phyloP scores from a whole-genome alignment of 1,140 invertebrate genomes.

The Heliothis virescens region DNA sequence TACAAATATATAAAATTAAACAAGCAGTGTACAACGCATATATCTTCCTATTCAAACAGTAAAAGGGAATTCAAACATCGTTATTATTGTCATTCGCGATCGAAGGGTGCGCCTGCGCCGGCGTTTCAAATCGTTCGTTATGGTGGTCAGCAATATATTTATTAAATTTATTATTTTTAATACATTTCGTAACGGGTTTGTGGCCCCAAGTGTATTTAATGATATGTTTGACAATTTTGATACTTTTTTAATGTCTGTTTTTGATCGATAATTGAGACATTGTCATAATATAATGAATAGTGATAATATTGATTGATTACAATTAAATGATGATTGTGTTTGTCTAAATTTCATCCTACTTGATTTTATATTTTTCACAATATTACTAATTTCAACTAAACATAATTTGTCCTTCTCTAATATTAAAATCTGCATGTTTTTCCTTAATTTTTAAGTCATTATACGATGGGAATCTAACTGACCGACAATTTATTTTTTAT shows the following conservation, averaged over 20 bases:
- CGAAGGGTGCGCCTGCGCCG: slow-evolving; percentile 14
- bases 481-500: too few relatives aligned
- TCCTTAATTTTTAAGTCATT: too few relatives aligned
- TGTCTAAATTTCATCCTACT: too few relatives aligned
- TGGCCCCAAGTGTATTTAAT: slow-evolving; percentile 1
- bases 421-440: too few relatives aligned
- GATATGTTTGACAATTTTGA: slow-evolving; percentile 24
- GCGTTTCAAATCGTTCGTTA: slow-evolving; percentile 7
- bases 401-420: too few relatives aligned
- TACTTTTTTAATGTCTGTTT: slow-evolving; percentile 2
- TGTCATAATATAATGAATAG: background rate
- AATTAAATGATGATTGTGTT: background rate
- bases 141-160: slow-evolving; percentile 2
- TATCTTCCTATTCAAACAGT: background rate
- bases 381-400: too few relatives aligned
- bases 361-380: too few relatives aligned
- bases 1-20: background rate
- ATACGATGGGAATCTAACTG: too few relatives aligned
- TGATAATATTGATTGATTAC: background rate
- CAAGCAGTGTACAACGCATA: background rate
- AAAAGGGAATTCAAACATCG: slow-evolving; percentile 1
- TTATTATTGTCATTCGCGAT: slow-evolving; percentile 7
- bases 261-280: slow-evolving; percentile 7
- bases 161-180: slow-evolving; percentile 28
- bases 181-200: slow-evolving; percentile 32